A percentile compares a stretch with the other conserved stretches of the same genome.
phyloP scores from a whole-genome alignment of 2,113 vertebrate genomes.

The Cyprinodon brontotheroides region DNA sequence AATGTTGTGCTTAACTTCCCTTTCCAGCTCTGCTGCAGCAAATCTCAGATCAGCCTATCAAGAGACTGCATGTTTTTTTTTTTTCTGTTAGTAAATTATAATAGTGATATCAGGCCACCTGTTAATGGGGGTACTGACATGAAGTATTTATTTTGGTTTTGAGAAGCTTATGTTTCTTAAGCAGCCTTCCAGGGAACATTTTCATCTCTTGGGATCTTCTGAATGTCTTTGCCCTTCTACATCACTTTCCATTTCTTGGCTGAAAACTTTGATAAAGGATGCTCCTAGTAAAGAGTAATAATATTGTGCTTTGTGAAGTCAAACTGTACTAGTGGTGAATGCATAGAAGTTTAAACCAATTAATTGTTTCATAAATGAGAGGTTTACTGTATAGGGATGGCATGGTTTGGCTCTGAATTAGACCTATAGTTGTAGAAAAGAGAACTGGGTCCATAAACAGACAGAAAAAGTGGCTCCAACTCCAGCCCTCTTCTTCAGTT shows the following conservation, averaged over 20 bases:
- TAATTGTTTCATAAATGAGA: too few relatives aligned
- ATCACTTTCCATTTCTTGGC: background rate
- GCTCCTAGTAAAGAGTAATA: background rate
- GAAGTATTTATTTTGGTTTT: background rate
- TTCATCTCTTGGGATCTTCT: background rate
- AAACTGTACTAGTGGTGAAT: too few relatives aligned
- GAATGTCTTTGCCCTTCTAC: background rate
- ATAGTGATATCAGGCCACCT: background rate
- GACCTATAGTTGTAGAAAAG: background rate
- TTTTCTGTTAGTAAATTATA: too few relatives aligned
- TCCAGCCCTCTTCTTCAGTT: constrained; percentile 44
- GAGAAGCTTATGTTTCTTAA: background rate
- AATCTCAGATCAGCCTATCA: background rate
- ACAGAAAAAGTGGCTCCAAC: background rate
- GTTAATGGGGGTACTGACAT: background rate
- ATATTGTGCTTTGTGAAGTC: too few relatives aligned
- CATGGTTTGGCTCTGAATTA: background rate
- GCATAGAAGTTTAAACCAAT: too few relatives aligned
- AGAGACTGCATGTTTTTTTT: background rate
- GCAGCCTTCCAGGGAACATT: background rate
- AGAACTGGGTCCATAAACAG: background rate
- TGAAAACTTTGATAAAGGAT: background rate
- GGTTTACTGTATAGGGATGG: background rate
- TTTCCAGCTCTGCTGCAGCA: background rate
- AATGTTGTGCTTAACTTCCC: background rate